Evolutionary conservation across 2,888 invertebrate species (phyloP).

Genomic region (Cryptocheilus praepositus): DNA sequence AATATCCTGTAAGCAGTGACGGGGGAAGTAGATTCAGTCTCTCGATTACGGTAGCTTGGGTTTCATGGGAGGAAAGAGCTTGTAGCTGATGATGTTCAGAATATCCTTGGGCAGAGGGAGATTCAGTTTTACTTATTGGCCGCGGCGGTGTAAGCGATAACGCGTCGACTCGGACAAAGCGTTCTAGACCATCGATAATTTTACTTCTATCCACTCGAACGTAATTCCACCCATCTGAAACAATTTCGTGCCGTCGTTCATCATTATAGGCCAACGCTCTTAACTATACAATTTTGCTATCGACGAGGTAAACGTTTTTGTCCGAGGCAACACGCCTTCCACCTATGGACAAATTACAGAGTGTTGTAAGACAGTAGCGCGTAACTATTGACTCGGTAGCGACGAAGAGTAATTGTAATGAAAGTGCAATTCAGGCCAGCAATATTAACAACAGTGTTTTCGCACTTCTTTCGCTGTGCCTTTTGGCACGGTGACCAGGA

Average conservation of each 20-base stretch:
- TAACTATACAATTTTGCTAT: slow-evolving; percentile 33
- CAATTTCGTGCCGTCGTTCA: slow-evolving; percentile 36
- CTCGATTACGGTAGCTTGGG: slow-evolving; percentile 9
- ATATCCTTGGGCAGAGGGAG: slow-evolving; percentile 7
- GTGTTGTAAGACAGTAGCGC: slow-evolving; percentile 37
- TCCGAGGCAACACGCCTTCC: slow-evolving; percentile 19
- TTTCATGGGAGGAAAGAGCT: slow-evolving; percentile 4
- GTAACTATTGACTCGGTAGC: slow-evolving; percentile 33
- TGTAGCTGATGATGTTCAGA: slow-evolving; percentile 1
- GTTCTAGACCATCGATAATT: slow-evolving; percentile 39
- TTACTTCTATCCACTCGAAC: slow-evolving; percentile 11
- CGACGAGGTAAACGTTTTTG: slow-evolving; percentile 34
- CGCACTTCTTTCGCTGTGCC: slow-evolving; percentile 21
- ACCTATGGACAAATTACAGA: slow-evolving; percentile 37
- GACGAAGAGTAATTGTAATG: slow-evolving; percentile 38
- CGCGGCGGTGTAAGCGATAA: slow-evolving; percentile 16
- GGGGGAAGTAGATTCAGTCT: slow-evolving; percentile 1
- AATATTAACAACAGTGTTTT: slow-evolving; percentile 34
- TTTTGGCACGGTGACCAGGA: slow-evolving; percentile 16
- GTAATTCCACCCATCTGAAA: slow-evolving; percentile 34
- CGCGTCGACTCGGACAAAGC: slow-evolving; percentile 28
- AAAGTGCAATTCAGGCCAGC: slow-evolving; percentile 39
- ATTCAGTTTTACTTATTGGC: slow-evolving; percentile 3
- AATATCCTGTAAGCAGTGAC: background rate
- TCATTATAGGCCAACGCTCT: slow-evolving; percentile 25